Base-by-base conservation (phyloP, 2,888 invertebrate species). In the Polyommatus icarus region DNA sequence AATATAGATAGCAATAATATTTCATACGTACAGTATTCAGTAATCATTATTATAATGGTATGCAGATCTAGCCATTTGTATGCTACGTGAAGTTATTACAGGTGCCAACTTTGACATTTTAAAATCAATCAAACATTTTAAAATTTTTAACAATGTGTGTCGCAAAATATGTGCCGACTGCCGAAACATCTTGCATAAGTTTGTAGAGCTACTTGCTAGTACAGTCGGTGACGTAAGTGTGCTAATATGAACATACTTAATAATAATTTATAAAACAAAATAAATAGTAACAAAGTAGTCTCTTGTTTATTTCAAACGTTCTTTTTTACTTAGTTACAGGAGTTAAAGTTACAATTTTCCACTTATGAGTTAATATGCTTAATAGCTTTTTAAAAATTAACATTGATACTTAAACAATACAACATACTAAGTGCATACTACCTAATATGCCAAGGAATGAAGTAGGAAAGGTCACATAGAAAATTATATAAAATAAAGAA, bases 401-500 rank as follows among this genome's bases (percentile, higher is more conserved):
- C 1, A 54, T 54, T 54, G 18, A 54, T 24, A n/a, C 15, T 50
- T 50, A 54, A 54, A 54, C 59, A 59, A 59, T 59, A 59, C 5
- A 59, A 59, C 57, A 57, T 61, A 61, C 15, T 67, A 32, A 6
- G 29, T 67, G 7, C 18, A 54, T 15, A 24, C 1, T 20, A 59
- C 24, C 67, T 67, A 67, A 67, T 32, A 18, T 32, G 24, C 12
- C 29, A 10, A 67, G 24, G 29, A 67, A 67, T 67, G 67, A 67
- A 12, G 15, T 1, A 32, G 29, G 12, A 67, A 67, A 67, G 67
- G 67, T 67, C 67, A 18, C 18, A 15, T 6, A 20, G 5, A 67
- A 67, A 32, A 67, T 15, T 12, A 75, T 54, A 50, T 29, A 54
- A 73, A 73, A 73, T 73, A 73, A 46, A 20, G 8, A 75, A 76